Evolutionary conservation across 2,797 vertebrate species (phyloP).

Genomic region (Kryptolebias ocellatus): DNA sequence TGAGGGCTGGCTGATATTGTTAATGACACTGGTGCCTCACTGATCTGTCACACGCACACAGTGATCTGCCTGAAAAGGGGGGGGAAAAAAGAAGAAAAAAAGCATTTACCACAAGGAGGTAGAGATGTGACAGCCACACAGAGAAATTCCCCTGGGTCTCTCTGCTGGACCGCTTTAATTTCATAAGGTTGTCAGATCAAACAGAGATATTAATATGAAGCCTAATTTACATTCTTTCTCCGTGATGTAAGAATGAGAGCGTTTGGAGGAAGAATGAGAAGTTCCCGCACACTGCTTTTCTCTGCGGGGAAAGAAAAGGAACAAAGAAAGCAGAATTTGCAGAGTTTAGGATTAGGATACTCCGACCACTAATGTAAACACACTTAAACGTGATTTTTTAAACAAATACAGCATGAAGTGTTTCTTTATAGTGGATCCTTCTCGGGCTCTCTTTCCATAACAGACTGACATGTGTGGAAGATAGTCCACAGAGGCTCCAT

Average conservation of each 20-base stretch:
- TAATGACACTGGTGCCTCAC: slow-evolving; percentile 54
- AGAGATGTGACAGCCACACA: slow-evolving; percentile 40
- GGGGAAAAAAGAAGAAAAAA: slow-evolving; percentile 14
- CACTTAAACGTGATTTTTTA: not conserved
- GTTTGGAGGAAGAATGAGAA: slow-evolving; percentile 5
- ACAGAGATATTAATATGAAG: slow-evolving; percentile 33
- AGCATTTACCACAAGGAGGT: slow-evolving; percentile 31
- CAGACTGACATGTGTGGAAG: slow-evolving; percentile 72
- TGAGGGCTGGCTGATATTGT: slow-evolving; percentile 75
- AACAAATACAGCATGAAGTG: slow-evolving; percentile 1
- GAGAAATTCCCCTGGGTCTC: slow-evolving; percentile 46
- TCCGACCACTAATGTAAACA: slow-evolving; percentile 6
- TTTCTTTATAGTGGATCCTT: slow-evolving; percentile 20
- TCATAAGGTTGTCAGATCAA: slow-evolving; percentile 45
- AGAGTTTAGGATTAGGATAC: not conserved
- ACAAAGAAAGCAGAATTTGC: slow-evolving; percentile 3
- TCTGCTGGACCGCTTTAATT: slow-evolving; percentile 31
- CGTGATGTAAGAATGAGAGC: not conserved
- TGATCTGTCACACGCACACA: slow-evolving; percentile 38
- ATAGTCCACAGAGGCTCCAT: slow-evolving; percentile 72
- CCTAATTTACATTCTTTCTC: slow-evolving; percentile 35
- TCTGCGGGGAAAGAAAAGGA: not conserved
- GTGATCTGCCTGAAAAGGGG: slow-evolving; percentile 26
- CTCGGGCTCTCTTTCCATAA: slow-evolving; percentile 38
- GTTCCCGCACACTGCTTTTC: not conserved